phyloP scores from a whole-genome alignment of 2,797 vertebrate species.

The Poeciliopsis turneri region DNA sequence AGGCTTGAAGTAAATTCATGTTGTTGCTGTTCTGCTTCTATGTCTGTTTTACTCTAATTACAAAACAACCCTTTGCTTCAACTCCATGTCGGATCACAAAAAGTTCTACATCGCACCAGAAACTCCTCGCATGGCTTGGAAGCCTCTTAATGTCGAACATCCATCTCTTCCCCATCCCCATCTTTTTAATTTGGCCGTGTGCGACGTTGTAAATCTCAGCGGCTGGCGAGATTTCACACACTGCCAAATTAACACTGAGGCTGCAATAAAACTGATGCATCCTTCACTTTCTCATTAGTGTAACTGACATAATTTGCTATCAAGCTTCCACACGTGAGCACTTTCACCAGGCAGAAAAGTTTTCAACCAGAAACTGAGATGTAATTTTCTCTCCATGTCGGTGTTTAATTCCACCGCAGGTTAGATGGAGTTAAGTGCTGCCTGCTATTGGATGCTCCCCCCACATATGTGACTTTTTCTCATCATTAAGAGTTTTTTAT shows the following conservation, averaged over 20 bases:
- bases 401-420: not conserved
- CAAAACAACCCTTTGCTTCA: not conserved
- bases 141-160: not conserved
- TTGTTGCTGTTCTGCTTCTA: too few relatives aligned
- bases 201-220: not conserved
- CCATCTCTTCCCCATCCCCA: not conserved
- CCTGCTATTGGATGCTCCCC: not conserved
- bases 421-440: not conserved
- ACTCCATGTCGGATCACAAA: not conserved
- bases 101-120: not conserved
- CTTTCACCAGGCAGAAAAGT: not conserved
- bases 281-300: not conserved
- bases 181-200: not conserved
- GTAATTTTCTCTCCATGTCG: not conserved
- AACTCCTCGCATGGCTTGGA: not conserved
- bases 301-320: not conserved
- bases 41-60: too few relatives aligned
- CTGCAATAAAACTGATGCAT: not conserved
- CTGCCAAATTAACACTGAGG: not conserved
- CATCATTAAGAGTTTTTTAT: not conserved
- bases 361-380: not conserved
- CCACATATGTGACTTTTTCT: not conserved
- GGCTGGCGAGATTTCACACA: not conserved
- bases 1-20: too few relatives aligned
- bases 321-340: not conserved